These are phyloP conservation scores for Cryptocephalus primarius DNA, from an alignment of 2,888 invertebrate genomes.

Conservation along the genomic window DNA sequence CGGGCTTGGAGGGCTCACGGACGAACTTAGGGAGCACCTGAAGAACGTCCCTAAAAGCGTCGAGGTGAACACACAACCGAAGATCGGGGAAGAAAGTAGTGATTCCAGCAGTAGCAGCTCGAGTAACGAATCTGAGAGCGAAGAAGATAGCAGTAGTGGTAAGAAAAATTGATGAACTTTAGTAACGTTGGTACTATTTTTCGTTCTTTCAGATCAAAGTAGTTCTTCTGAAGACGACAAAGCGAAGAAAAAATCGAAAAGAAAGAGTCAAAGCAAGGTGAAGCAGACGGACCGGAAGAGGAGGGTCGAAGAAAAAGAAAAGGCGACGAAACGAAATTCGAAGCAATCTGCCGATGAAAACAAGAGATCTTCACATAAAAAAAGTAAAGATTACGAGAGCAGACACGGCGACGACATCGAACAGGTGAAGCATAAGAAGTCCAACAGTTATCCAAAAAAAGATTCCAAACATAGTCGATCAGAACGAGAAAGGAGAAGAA, in stretches of 20 bases:
- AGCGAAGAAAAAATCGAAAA: background rate
- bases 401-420: conserved; percentile 17
- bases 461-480: conserved; percentile 4
- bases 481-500: conserved; percentile 6
- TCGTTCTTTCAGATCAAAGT: conserved; percentile 2
- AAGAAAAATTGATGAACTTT: background rate
- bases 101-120: conserved; percentile 14
- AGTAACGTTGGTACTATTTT: background rate
- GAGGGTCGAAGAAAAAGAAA: conserved; percentile 8
- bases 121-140: conserved; percentile 7
- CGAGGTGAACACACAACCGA: conserved; percentile 5
- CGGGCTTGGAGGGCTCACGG: conserved; percentile 91
- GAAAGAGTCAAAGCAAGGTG: background rate
- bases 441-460: background rate
- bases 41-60: conserved; percentile 22
- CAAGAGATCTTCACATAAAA: conserved; percentile 4
- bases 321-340: conserved; percentile 3
- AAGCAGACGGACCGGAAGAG: conserved; percentile 1
- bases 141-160: conserved; percentile 15
- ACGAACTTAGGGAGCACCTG: conserved; percentile 46
- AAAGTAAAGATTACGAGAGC: conserved; percentile 15
- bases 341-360: conserved; percentile 1
- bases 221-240: conserved; percentile 3
- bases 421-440: conserved; percentile 12
- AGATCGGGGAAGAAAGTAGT: conserved; percentile 20